Evolutionary conservation across 2,113 vertebrate species (phyloP).

Genomic region (Dicerorhinus sumatrensis): DNA sequence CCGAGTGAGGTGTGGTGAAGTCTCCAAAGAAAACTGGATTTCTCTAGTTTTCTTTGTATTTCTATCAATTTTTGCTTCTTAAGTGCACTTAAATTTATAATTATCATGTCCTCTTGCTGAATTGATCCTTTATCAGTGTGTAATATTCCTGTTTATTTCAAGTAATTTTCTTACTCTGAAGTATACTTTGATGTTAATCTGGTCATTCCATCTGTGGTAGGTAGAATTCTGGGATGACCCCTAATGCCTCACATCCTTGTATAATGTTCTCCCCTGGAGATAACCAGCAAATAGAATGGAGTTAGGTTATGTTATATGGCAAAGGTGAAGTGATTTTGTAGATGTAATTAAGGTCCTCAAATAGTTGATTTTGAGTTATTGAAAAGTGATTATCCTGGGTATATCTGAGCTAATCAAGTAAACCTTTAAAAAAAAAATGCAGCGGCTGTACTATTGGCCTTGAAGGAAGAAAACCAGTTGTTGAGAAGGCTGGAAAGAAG

Average conservation of each 20-base stretch:
- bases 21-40: not conserved
- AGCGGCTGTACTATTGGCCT: not conserved
- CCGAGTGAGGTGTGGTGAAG: not conserved
- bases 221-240: not conserved
- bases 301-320: not conserved
- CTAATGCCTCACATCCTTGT: not conserved
- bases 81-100: not conserved
- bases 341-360: not conserved
- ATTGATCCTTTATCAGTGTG: not conserved
- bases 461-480: not conserved
- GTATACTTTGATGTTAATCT: not conserved
- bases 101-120: not conserved
- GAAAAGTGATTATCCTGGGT: not conserved
- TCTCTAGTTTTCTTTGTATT: not conserved
- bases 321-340: not conserved
- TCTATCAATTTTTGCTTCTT: not conserved
- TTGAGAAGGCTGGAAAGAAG: not conserved
- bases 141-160: not conserved
- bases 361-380: not conserved
- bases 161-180: not conserved
- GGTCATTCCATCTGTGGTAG: not conserved
- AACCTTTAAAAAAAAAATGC: not conserved
- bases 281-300: not conserved
- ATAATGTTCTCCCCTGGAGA: not conserved
- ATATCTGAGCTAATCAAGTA: not conserved